phyloP scores from a whole-genome alignment of 1,140 invertebrate genomes.

The Drosophila sturtevanti region DNA sequence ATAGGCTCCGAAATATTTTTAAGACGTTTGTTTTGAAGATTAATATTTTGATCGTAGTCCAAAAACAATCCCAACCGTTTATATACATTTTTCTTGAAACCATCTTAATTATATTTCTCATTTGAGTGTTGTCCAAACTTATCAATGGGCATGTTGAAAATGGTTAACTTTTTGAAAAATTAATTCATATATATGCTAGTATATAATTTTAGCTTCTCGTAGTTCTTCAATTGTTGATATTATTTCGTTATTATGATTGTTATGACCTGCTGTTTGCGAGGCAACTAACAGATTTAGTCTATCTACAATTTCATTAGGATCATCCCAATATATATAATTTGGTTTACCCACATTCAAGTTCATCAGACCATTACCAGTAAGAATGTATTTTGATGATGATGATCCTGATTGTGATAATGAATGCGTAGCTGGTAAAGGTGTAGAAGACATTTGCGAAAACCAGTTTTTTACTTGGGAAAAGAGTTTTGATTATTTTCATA shows the following conservation, averaged over 20 bases:
- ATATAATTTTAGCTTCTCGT: background rate
- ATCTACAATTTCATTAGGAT: slow-evolving; percentile 81
- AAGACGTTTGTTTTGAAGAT: background rate
- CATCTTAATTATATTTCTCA: no score
- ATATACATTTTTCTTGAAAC: background rate
- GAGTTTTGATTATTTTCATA: background rate
- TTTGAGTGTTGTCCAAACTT: no score
- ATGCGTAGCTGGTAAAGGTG: background rate
- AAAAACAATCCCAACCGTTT: background rate
- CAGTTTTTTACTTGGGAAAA: background rate
- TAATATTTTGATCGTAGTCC: background rate
- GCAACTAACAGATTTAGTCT: slow-evolving; percentile 69
- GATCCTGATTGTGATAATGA: background rate
- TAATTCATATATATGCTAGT: no score
- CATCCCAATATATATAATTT: slow-evolving; percentile 78
- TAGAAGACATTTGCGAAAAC: background rate
- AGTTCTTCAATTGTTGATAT: background rate
- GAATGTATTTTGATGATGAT: background rate
- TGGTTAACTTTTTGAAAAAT: no score
- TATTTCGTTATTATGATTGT: background rate
- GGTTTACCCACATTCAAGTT: background rate
- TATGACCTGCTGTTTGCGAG: slow-evolving; percentile 40
- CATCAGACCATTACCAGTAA: background rate
- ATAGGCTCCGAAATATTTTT: background rate
- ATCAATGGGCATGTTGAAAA: no score